These are phyloP conservation scores for Eulemur rubriventer DNA, from an alignment of 2,797 vertebrate genomes.

Conservation along the genomic window DNA sequence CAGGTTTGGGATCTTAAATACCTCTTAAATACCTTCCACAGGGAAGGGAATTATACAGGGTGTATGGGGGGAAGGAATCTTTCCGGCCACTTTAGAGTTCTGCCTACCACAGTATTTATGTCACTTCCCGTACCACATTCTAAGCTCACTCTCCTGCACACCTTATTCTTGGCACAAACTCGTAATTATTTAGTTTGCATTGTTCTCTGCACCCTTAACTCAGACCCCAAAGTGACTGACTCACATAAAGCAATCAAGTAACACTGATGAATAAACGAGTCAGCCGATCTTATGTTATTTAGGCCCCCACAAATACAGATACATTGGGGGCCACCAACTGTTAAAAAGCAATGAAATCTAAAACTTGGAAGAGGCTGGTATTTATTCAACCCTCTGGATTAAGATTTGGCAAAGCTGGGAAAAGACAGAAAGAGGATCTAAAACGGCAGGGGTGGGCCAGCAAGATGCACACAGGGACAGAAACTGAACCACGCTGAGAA, in stretches of 20 bases:
- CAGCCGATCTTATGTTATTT: neutral
- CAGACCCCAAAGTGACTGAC: neutral
- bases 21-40: neutral
- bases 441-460: neutral
- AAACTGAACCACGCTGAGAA: neutral
- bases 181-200: neutral
- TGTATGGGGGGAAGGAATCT: neutral
- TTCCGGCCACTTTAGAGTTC: neutral
- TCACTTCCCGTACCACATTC: neutral
- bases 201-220: neutral
- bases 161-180: neutral
- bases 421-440: neutral
- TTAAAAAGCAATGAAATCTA: slow-evolving; percentile 1
- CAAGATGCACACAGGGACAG: neutral
- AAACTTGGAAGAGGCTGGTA: neutral
- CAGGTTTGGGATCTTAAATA: neutral
- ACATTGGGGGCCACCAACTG: neutral
- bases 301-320: neutral
- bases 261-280: neutral
- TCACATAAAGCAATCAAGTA: neutral
- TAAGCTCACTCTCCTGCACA: neutral
- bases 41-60: neutral
- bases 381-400: neutral
- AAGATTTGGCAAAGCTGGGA: neutral
- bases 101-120: neutral